Base-by-base conservation (phyloP, 2,888 invertebrate species). In the Sminthurinus aureus region DNA sequence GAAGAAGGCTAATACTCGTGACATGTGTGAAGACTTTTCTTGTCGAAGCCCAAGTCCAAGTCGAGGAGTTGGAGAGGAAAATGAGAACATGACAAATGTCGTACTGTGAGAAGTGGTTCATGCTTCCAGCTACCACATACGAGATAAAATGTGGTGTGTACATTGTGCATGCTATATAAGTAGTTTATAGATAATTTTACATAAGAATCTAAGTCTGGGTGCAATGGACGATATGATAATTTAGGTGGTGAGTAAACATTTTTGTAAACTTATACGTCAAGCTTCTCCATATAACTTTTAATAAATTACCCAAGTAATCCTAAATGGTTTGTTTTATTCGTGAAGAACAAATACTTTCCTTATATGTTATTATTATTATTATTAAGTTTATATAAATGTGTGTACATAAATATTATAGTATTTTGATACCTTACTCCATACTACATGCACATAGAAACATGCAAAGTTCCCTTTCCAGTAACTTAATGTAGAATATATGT, bases 301-400 rank as follows among this genome's bases (percentile, higher is more conserved):
- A 52, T 75, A 75, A 76, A 58, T 51, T 76, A 76, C 24, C 8
- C 20, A 20, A 76, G 76, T 58, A 50, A 75, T 75, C 75, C 20
- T 76, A 76, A 76, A 52, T 76, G 76, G 52, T 58, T 58, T 76
- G 58, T 76, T 52, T 51, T 76, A 76, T 52, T 71, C 71, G 20
- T 58, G 58, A n/a, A 20, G 15, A 73, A 24, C 38, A 73, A 24
- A 24, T 73, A 1, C 73, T 24, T 38, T 38, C 26, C 2, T 3
- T 15, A 58, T 58, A 58, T 2, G 2, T 4, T 38, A 38, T 38
- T 38, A 38, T 38, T 38, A 4, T 38, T 38, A 6, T 38, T 6
- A 38, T 38, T 38, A 38, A 38, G 6, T 38, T 38, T 38, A 38
- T 38, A 38, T 38, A 38, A 4, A 4, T 38, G 38, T 6, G 38